These are phyloP conservation scores for Myotis daubentonii DNA, from an alignment of 2,797 vertebrate genomes.

Conservation along the genomic window DNA sequence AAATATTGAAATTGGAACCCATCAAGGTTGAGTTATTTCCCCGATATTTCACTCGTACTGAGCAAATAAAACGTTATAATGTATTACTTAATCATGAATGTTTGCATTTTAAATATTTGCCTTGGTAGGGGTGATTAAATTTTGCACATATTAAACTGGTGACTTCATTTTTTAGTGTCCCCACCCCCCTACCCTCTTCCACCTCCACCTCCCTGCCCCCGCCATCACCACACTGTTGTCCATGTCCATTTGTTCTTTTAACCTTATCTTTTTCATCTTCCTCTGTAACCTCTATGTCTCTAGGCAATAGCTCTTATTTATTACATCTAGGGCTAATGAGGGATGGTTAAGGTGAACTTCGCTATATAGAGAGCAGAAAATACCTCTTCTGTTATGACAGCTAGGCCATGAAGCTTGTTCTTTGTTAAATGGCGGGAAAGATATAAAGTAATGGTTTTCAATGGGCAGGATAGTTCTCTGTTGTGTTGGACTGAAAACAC, in stretches of 20 bases:
- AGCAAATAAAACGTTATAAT: not conserved
- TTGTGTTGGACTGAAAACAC: not conserved
- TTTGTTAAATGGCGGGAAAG: not conserved
- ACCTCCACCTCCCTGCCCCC: not conserved
- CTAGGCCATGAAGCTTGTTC: not conserved
- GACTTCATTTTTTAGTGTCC: not conserved
- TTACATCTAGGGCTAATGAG: not conserved
- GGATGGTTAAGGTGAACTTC: not conserved
- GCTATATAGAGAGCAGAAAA: not conserved
- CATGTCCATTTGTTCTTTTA: not conserved
- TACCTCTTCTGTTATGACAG: not conserved
- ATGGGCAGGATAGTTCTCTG: not conserved
- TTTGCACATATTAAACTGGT: not conserved
- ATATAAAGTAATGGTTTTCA: not conserved
- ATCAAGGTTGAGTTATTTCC: not conserved
- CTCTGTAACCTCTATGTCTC: not conserved
- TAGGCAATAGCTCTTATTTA: not conserved
- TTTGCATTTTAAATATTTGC: slow-evolving; percentile 49
- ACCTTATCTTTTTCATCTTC: not conserved
- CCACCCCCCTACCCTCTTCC: not conserved
- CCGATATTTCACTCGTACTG: not conserved
- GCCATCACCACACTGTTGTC: not conserved
- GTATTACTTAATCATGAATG: not conserved
- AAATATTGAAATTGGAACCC: not conserved
- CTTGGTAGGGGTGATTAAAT: not conserved